These are phyloP conservation scores for Esox niger DNA, from an alignment of 2,113 vertebrate genomes.

Conservation along the genomic window DNA sequence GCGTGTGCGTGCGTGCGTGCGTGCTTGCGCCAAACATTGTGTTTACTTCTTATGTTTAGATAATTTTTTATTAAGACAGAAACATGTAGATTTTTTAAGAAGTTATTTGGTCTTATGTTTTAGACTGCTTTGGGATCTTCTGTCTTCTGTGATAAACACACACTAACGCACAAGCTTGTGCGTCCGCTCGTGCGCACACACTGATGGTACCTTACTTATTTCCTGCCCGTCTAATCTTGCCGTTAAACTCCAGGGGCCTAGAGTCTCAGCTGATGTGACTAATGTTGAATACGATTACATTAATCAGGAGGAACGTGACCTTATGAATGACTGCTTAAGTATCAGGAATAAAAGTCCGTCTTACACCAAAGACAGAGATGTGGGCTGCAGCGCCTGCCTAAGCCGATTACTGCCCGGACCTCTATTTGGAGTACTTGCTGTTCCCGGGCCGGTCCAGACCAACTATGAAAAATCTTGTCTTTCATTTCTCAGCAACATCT, in stretches of 20 bases:
- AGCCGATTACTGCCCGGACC: constrained; percentile 67
- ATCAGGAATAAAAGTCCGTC: constrained; percentile 63
- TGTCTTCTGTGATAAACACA: constrained; percentile 14
- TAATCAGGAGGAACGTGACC: constrained; percentile 72
- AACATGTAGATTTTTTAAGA: background rate
- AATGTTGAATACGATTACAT: constrained; percentile 69
- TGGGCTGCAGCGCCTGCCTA: constrained; percentile 53
- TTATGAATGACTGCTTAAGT: constrained; percentile 68
- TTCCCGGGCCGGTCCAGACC: constrained; percentile 45
- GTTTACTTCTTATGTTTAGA: background rate
- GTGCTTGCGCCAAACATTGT: background rate
- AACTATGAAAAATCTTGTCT: constrained; percentile 51
- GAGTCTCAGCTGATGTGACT: constrained; percentile 54
- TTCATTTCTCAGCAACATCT: no score
- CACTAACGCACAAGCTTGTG: no score
- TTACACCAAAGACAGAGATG: constrained; percentile 57
- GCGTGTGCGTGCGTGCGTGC: background rate
- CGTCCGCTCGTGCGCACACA: constrained; percentile 8
- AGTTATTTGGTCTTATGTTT: background rate
- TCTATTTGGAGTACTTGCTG: constrained; percentile 57
- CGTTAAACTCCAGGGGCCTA: constrained; percentile 36
- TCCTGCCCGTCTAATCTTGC: constrained; percentile 29
- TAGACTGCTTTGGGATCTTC: background rate
- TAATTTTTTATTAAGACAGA: background rate
- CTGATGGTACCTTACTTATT: background rate